Percentiles rank a stretch among this genome's conserved stretches.
Conservation (phyloP, 1,140 invertebrate species). For the Pteromalus puparum region DNA sequence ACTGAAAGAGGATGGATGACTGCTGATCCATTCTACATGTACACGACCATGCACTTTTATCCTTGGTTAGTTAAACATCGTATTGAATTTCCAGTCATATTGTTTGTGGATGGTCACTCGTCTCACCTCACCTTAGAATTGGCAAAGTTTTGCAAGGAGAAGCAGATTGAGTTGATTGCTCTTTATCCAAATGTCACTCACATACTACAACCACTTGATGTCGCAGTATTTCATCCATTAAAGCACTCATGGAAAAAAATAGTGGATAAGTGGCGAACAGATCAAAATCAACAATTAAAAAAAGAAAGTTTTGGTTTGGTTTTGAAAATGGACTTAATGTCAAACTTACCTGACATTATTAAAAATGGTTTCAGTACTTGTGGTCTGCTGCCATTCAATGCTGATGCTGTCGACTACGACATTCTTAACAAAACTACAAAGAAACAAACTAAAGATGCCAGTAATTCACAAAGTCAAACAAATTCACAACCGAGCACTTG, state of each 20-base stretch:
- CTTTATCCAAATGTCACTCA: constrained; percentile 31
- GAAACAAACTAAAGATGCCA: neutral
- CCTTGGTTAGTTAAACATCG: constrained; percentile 58
- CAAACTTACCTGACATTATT: constrained; percentile 4
- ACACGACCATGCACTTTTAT: constrained; percentile 27
- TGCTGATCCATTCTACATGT: constrained; percentile 47
- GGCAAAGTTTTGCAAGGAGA: constrained; percentile 63
- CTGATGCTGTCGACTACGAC: constrained; percentile 22
- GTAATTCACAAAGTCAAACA: neutral
- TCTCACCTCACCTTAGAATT: constrained; percentile 64
- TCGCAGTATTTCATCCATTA: constrained; percentile 22
- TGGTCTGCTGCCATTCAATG: constrained; percentile 31
- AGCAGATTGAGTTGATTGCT: constrained; percentile 49
- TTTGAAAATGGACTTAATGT: constrained; percentile 32
- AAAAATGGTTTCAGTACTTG: constrained; percentile 27
- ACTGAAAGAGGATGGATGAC: constrained; percentile 52
- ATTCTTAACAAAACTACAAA: constrained; percentile 10
- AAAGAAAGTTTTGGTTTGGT: constrained; percentile 33
- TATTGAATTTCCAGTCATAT: constrained; percentile 59
- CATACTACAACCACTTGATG: constrained; percentile 31
- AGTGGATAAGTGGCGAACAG: constrained; percentile 6
- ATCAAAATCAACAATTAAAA: neutral
- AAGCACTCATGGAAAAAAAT: constrained; percentile 20
- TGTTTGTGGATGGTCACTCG: constrained; percentile 67
- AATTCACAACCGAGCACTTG: neutral